Evolutionary conservation across 2,797 vertebrate genomes (phyloP), one percentile per base, ranked within the genome.

Genomic region (Adelosebastes latens): DNA sequence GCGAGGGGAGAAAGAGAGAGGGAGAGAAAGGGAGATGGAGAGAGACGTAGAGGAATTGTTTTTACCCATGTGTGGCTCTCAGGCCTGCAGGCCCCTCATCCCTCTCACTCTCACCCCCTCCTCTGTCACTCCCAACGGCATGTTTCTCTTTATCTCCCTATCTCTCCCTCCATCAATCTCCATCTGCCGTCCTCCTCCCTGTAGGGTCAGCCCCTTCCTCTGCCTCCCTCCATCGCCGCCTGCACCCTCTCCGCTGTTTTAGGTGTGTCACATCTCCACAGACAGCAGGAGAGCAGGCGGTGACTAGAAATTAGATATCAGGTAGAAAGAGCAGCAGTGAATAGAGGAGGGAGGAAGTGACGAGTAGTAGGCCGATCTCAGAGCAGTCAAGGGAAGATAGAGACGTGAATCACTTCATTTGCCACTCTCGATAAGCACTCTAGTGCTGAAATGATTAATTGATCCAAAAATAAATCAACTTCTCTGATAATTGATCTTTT

Each of bases 71-170:
- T 88, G 89, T 90, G 89, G 87, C 89, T 91, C 84, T 92, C 81
- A 55, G 91, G 91, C 93, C 93, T 93, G 90, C 85, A 91, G 93
- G 91, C 87, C 89, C 84, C 85, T 88, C 92, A 93, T 94, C 85
- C 80, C 77, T 89, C 87, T 89, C 92, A 68, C 83, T 88, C 88
- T 83, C 83, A 66, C 88, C 82, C 83, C 83, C 79, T 84, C 72
- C 82, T 70, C 82, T 81, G 84, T 87, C 88, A 77, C 81, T 91
- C 93, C 90, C 89, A 89, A 87, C 56, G 85, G 91, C 90, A 85
- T 92, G 85, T 90, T 91, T 92, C 91, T 91, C 92, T 94, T 94
- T 90, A 92, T 93, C 85, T 89, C 85, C 75, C 83, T 71, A 82
- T 86, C 88, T 79, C 87, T 87, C 83, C 80, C 83, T 89, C 88